These are phyloP conservation scores for Distichodus sexfasciatus DNA, from an alignment of 2,797 vertebrate genomes.

Conservation along the genomic window DNA sequence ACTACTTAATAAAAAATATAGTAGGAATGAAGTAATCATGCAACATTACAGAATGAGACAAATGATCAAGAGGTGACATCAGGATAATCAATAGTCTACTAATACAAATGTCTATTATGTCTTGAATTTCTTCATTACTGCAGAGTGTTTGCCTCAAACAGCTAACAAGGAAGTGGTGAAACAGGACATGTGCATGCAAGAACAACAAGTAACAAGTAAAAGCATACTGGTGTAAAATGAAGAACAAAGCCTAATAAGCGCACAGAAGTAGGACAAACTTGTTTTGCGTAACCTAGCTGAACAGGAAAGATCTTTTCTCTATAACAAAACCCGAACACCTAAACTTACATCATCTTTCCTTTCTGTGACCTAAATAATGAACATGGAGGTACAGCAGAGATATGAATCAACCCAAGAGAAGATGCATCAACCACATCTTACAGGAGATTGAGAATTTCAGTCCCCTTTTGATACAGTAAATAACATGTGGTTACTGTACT, in stretches of 20 bases:
- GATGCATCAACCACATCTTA: constrained; percentile 42
- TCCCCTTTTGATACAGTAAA: constrained; percentile 16
- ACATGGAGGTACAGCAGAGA: constrained; percentile 22
- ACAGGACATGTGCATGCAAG: not conserved
- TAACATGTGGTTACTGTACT: constrained; percentile 25
- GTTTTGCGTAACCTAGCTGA: constrained; percentile 54
- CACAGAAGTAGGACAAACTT: constrained; percentile 60
- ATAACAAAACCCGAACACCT: constrained; percentile 36
- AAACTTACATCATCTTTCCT: constrained; percentile 48
- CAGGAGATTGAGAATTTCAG: constrained; percentile 7
- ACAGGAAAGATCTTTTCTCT: constrained; percentile 51
- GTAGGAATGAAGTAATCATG: too few species aligned
- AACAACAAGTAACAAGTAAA: not conserved
- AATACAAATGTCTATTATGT: too few species aligned
- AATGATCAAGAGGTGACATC: too few species aligned
- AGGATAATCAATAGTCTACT: not conserved
- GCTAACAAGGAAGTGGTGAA: not conserved
- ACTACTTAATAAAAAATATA: too few species aligned
- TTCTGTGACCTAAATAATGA: constrained; percentile 51
- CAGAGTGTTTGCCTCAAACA: not conserved
- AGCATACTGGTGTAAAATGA: not conserved
- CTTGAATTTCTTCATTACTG: too few species aligned
- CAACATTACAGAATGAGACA: too few species aligned
- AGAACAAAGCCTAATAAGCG: constrained; percentile 21
- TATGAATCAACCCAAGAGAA: constrained; percentile 41